Base-by-base conservation (phyloP, 92 coral and sea anemone species). In the Nematostella vectensis region DNA sequence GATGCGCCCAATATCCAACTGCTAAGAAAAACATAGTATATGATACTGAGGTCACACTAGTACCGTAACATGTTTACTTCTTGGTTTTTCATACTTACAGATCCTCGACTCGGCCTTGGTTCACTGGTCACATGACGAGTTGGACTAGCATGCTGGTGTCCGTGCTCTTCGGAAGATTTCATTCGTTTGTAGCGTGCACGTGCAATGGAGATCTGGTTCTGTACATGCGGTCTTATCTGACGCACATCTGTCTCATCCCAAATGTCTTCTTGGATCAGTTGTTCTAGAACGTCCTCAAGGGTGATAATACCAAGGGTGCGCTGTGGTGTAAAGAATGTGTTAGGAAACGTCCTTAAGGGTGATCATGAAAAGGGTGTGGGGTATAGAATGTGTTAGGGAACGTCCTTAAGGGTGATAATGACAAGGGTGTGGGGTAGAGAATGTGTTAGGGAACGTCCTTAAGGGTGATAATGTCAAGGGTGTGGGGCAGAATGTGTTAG, bases 181-280 rank as follows among this genome's bases (percentile, higher is more conserved):
- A 69, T 44, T 38, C 87, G 58, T 30, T 25, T 51, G 1, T 55
- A 2, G 27, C 54, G 81, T 3, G 76, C 77, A 19, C 69, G 71
- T 18, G 83, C 94, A 4, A 85, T n/a, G 17, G 79, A 70, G 2
- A 85, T 80, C 15, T 76, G 72, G 11, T 68, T 55, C 27, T 70
- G 62, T 2, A 76, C 75, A 0, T 65, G 59, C 13, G 28, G 24
- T n/a, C 81, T 74, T 1, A 54, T 1, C 31, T 16, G 42, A 24
- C 69, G 48, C 8, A 17, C 13, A 45, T 91, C 98, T 22, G 93
- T 80, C 56, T 91, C 98, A 29, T 91, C 98, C 85, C 83, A 91
- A 15, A 91, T 91, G 17, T 91, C 98, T 67, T 91, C 98, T 48
- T 91, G 98, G 29, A 91, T 91, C 15, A 91, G 68, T 47, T 80